These are phyloP conservation scores for Ridgeia piscesae DNA, from an alignment of 1,140 invertebrate species.

Conservation along the genomic window DNA sequence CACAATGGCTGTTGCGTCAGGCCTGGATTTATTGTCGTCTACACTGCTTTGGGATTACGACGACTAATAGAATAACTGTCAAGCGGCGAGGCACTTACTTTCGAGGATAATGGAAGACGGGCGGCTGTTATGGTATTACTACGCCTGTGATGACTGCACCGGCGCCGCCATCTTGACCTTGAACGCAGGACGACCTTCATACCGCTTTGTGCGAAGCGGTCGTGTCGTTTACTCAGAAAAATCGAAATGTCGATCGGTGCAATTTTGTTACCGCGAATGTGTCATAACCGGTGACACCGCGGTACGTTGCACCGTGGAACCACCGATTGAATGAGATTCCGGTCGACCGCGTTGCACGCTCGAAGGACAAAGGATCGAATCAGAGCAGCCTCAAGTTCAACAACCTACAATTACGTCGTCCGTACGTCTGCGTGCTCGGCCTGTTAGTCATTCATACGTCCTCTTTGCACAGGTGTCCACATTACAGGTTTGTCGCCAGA, in stretches of 20 bases:
- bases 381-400: not conserved
- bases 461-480: not conserved
- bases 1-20: not conserved
- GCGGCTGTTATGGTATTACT: not conserved
- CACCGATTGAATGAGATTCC: no score
- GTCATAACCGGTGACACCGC: no score
- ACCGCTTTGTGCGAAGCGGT: not conserved
- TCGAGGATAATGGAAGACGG: no score
- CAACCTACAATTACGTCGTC: not conserved
- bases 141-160: not conserved
- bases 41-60: not conserved
- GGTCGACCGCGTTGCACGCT: no score
- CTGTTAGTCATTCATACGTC: not conserved
- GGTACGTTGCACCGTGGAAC: not conserved
- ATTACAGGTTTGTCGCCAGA: not conserved
- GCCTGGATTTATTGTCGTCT: not conserved
- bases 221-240: not conserved
- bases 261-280: not conserved
- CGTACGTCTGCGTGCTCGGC: not conserved
- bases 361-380: no score
- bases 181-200: not conserved
- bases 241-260: not conserved
- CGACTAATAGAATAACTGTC: not conserved
- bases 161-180: not conserved
- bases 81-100: not conserved